phyloP scores from a whole-genome alignment of 2,113 vertebrate genomes.

The Lepisosteus oculatus region DNA sequence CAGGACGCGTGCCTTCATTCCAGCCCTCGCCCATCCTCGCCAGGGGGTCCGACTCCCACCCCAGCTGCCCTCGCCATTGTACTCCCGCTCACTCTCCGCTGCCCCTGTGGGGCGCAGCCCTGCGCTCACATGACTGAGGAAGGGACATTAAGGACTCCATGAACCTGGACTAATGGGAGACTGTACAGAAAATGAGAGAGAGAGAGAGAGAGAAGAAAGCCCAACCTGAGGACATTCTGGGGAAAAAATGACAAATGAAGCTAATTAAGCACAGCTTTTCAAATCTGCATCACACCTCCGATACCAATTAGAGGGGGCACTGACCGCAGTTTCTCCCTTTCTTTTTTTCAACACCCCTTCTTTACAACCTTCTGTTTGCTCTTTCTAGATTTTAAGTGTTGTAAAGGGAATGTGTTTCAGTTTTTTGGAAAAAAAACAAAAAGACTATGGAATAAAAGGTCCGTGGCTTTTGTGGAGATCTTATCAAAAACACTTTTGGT shows the following conservation, averaged over 20 bases:
- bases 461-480: constrained; percentile 91
- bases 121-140: constrained; percentile 84
- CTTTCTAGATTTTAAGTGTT: constrained; percentile 98
- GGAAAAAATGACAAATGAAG: constrained; percentile 82
- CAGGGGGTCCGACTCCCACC: constrained; percentile 73
- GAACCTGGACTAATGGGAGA: constrained; percentile 82
- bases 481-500: constrained; percentile 94
- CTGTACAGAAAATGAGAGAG: constrained; percentile 67
- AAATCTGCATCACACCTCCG: constrained; percentile 84
- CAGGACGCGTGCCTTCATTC: constrained; percentile 98
- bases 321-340: constrained; percentile 77
- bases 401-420: constrained; percentile 91
- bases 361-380: constrained; percentile 90
- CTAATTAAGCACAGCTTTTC: constrained; percentile 83
- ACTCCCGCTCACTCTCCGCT: constrained; percentile 77
- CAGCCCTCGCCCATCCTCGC: constrained; percentile 91
- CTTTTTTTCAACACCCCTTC: constrained; percentile 74
- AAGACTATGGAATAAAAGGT: constrained; percentile 78
- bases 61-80: constrained; percentile 68
- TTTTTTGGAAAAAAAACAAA: constrained; percentile 69
- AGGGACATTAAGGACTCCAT: constrained; percentile 83
- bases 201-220: constrained; percentile 61
- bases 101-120: constrained; percentile 78
- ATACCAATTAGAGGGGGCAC: constrained; percentile 85
- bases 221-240: constrained; percentile 69